Conservation (phyloP, 2,888 invertebrate genomes). For the Ariolimax columbianus region DNA sequence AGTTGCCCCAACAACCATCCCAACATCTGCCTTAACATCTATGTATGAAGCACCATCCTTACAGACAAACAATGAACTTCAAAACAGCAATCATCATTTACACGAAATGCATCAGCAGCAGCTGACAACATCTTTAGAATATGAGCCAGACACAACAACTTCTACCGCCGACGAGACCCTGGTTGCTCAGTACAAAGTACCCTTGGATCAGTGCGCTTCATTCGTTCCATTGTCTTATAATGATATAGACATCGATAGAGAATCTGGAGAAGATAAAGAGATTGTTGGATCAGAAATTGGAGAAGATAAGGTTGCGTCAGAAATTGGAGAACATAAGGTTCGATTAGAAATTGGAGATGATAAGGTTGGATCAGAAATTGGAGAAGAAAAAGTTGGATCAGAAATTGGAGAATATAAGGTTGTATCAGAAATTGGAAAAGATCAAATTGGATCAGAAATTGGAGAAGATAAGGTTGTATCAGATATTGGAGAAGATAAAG, state of each 20-base stretch:
- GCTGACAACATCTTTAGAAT: too few relatives aligned
- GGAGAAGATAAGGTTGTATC: background rate
- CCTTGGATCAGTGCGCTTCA: too few relatives aligned
- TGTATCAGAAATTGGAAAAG: background rate
- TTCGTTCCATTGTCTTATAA: too few relatives aligned
- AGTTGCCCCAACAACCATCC: background rate
- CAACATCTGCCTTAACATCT: background rate
- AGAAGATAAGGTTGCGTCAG: conserved; percentile 30
- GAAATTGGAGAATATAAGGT: background rate
- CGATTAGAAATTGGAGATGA: background rate
- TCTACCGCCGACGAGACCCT: too few relatives aligned
- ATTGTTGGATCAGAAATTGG: background rate
- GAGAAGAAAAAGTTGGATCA: background rate
- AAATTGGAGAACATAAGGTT: background rate
- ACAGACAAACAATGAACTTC: too few relatives aligned
- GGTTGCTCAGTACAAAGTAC: too few relatives aligned
- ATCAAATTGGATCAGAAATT: background rate
- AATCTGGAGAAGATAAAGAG: background rate
- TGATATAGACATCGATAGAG: too few relatives aligned
- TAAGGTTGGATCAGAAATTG: background rate
- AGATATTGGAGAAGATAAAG: background rate
- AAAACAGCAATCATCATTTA: too few relatives aligned
- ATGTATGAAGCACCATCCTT: background rate
- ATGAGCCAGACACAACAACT: background rate
- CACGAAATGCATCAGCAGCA: too few relatives aligned